phyloP scores from a whole-genome alignment of 2,888 invertebrate genomes.

The Hymenopus coronatus region DNA sequence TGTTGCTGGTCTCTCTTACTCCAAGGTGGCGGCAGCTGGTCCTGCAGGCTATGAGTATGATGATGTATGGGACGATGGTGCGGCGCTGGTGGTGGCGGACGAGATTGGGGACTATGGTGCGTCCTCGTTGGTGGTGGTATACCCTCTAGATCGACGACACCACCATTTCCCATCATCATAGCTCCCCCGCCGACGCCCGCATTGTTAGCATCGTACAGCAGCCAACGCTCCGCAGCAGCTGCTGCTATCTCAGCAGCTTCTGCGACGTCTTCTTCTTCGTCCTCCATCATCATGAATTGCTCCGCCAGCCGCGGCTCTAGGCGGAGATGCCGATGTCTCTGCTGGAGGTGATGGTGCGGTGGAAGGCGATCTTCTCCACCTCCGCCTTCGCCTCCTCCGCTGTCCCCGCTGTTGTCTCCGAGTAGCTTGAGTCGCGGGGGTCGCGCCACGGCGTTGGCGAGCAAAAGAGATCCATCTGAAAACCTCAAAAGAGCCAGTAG shows the following conservation, averaged over 20 bases:
- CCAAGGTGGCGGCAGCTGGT: slow-evolving; percentile 26
- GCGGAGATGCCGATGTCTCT: slow-evolving; percentile 35
- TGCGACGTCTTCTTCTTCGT: slow-evolving; percentile 26
- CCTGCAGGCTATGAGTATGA: background rate
- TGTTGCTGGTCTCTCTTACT: slow-evolving; percentile 26
- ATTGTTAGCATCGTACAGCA: slow-evolving; percentile 24
- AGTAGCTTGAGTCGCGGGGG: slow-evolving; percentile 43
- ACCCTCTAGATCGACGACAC: slow-evolving; percentile 24
- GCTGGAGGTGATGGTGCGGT: slow-evolving; percentile 38
- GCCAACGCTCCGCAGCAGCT: slow-evolving; percentile 31
- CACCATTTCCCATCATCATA: slow-evolving; percentile 21
- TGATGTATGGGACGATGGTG: slow-evolving; percentile 12
- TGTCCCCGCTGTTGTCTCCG: slow-evolving; percentile 30
- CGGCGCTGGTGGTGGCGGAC: background rate
- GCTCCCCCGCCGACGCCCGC: slow-evolving; percentile 21
- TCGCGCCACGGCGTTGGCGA: slow-evolving; percentile 40
- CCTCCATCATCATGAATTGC: background rate
- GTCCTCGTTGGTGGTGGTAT: slow-evolving; percentile 22
- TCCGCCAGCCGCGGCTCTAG: slow-evolving; percentile 23
- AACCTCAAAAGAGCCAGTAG: slow-evolving; percentile 44
- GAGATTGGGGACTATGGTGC: background rate
- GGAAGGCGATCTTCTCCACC: slow-evolving; percentile 32
- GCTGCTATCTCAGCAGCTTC: slow-evolving; percentile 22
- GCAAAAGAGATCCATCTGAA: slow-evolving; percentile 38
- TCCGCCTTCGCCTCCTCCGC: slow-evolving; percentile 26